phyloP scores from a whole-genome alignment of 2,797 vertebrate species.

The Lutjanus campechanus region DNA sequence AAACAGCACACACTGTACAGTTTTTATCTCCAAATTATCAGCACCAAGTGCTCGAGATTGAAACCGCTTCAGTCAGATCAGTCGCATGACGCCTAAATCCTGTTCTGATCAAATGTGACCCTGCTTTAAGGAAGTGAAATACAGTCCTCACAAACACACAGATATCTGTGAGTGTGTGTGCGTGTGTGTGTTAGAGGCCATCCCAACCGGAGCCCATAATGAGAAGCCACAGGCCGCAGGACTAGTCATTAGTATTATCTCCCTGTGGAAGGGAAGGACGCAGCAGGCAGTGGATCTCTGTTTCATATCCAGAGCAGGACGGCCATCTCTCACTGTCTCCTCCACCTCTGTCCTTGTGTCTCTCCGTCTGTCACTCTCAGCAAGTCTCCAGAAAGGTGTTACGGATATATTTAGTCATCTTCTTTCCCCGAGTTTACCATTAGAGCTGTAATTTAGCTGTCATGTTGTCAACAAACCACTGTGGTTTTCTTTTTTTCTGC shows the following conservation, averaged over 20 bases:
- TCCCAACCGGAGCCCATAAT: conserved; percentile 52
- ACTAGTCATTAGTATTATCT: conserved; percentile 73
- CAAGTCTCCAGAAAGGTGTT: conserved; percentile 37
- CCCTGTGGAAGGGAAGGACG: conserved; percentile 55
- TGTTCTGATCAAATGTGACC: neutral
- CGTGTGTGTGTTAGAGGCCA: neutral
- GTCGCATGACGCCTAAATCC: neutral
- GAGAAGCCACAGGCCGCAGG: conserved; percentile 69
- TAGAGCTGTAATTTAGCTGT: conserved; percentile 33
- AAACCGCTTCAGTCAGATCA: neutral
- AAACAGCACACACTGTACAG: neutral
- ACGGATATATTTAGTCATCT: conserved; percentile 53
- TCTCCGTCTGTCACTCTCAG: conserved; percentile 48
- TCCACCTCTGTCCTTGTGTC: conserved; percentile 53
- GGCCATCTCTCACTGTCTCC: conserved; percentile 41
- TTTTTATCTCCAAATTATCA: neutral
- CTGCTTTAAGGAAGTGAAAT: neutral
- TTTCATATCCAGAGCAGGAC: conserved; percentile 45
- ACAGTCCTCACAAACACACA: conserved; percentile 18
- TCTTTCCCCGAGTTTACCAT: neutral
- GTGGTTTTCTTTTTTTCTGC: neutral
- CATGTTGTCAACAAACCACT: conserved; percentile 21
- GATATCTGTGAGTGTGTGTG: conserved; percentile 5
- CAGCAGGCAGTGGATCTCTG: conserved; percentile 53
- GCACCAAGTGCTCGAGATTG: neutral